Evolutionary conservation across 37 sponge, comb jelly and placozoan genomes (phyloP).

Genomic region (Oopsacas minuta): DNA sequence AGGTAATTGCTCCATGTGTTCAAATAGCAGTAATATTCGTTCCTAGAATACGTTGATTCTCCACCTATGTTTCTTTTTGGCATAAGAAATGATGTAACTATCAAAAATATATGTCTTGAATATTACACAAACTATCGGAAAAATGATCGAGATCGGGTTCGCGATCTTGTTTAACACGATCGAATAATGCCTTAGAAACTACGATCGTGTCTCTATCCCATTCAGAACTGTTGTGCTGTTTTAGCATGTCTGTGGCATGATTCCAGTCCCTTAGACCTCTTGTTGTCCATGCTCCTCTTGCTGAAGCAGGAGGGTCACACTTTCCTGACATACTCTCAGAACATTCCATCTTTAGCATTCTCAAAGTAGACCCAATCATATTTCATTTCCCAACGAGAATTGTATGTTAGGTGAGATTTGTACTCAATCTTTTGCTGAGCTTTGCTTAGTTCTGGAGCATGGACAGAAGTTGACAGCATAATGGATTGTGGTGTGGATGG

Average conservation of each 20-base stretch:
- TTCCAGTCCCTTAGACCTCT: background rate
- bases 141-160: too few relatives aligned
- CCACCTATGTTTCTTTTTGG: too few relatives aligned
- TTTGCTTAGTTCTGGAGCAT: background rate
- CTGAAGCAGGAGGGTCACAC: background rate
- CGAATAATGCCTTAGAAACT: too few relatives aligned
- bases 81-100: too few relatives aligned
- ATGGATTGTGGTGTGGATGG: background rate
- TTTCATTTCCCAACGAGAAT: background rate
- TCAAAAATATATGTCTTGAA: too few relatives aligned
- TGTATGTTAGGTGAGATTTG: background rate
- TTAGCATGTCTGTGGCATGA: background rate
- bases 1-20: too few relatives aligned
- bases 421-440: background rate
- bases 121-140: too few relatives aligned
- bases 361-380: background rate
- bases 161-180: too few relatives aligned
- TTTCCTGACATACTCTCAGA: background rate
- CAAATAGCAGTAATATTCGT: too few relatives aligned
- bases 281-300: background rate
- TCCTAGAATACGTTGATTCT: too few relatives aligned
- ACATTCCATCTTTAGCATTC: background rate
- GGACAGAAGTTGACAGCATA: background rate
- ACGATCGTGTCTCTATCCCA: background rate
- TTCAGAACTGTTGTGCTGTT: background rate